phyloP scores from a whole-genome alignment of 1,140 invertebrate species.

The Octopus bimaculoides region DNA sequence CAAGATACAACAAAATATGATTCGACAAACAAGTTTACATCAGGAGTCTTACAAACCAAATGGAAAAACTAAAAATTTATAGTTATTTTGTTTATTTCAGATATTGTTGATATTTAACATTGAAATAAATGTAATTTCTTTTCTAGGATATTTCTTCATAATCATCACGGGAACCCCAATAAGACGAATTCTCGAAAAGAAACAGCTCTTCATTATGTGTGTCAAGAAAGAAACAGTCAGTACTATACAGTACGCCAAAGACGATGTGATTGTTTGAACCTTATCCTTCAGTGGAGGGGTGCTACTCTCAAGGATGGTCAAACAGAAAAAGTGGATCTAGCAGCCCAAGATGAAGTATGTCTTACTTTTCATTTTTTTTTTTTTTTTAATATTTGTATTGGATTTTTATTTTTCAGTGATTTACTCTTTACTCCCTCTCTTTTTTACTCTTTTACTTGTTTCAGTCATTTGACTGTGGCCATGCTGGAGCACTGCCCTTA shows the following conservation, averaged over 20 bases:
- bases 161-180: conserved; percentile 70
- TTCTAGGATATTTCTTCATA: conserved; percentile 67
- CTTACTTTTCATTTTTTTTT: not conserved
- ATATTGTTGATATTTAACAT: too few species aligned
- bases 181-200: conserved; percentile 69
- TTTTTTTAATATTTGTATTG: not conserved
- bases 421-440: too few species aligned
- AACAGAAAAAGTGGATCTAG: conserved; percentile 64
- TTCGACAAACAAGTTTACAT: too few species aligned
- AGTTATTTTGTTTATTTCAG: too few species aligned
- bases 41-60: too few species aligned
- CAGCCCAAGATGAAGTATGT: conserved; percentile 65
- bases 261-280: conserved; percentile 64
- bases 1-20: too few species aligned
- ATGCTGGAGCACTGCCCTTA: too few species aligned
- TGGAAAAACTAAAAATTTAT: too few species aligned
- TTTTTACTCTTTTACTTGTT: too few species aligned
- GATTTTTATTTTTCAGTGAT: not conserved
- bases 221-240: conserved; percentile 57
- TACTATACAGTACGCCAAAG: conserved; percentile 62
- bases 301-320: conserved; percentile 60
- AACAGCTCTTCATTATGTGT: conserved; percentile 67
- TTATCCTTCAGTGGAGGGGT: conserved; percentile 68
- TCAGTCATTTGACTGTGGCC: too few species aligned
- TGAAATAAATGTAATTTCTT: conserved; percentile 13